Evolutionary conservation across 2,888 invertebrate genomes (phyloP), one percentile per base, ranked within the genome.

Genomic region (Operophtera brumata): DNA sequence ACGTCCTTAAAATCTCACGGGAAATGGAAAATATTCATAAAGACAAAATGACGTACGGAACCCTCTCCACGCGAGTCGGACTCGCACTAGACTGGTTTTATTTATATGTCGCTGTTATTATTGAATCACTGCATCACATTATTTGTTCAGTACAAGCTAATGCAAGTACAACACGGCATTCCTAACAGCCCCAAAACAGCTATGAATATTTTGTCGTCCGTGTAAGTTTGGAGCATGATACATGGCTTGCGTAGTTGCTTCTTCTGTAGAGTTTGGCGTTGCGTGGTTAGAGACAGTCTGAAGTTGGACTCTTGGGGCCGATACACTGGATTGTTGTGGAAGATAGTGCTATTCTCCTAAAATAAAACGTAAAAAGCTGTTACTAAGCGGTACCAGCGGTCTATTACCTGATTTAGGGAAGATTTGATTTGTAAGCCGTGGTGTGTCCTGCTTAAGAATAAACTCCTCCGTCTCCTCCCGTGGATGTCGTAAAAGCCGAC

Each of bases 141-240:
- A 20, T 20, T 20, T 20, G 20, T 20, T 20, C 20, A 20, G 20
- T 20, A 4, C 20, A 20, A 20, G 20, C 20, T 20, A 20, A 20
- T 20, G 20, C 20, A 20, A 3, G 4, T 20, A 37, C 4, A 37
- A 37, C 37, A 12, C 13, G 12, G 1, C 12, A 13, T 35, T 35
- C 35, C 10, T 30, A 20, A 30, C 30, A 30, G 30, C 9, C 13
- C 37, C 14, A 8, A 20, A 39, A 36, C 47, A 35, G 44, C 35
- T 45, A 54, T 48, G 48, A 54, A 54, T 54, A 54, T 54, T 47
- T 30, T 30, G 37, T n/a, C 47, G 46, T 9, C 39, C 35, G 32
- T n/a, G 32, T 14, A 52, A 47, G 50, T 50, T 51, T 45, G 14
- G 45, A 13, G 42, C 35, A 35, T 34, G 46, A 50, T 39, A 47